Evolutionary conservation across 2,888 invertebrate genomes (phyloP).

Genomic region (Cryptus armator): DNA sequence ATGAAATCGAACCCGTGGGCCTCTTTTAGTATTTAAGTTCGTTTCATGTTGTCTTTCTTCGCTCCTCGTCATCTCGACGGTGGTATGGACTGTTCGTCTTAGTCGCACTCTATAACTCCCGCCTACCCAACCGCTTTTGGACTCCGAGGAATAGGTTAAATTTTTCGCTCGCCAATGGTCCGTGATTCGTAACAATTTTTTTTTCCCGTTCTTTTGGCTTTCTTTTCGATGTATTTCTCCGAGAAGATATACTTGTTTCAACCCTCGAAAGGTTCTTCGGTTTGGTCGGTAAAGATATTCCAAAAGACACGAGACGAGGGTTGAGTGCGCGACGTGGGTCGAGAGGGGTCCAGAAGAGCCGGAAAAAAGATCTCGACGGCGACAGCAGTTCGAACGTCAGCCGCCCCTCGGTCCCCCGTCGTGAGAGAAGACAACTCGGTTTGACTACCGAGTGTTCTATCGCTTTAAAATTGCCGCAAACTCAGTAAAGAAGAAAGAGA

Average conservation of each 20-base stretch:
- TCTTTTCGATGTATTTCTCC: not conserved
- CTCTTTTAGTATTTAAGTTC: conserved; percentile 12
- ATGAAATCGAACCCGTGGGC: conserved; percentile 13
- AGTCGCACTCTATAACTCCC: not conserved
- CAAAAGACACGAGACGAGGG: not conserved
- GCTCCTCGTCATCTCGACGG: not conserved
- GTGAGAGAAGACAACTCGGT: not conserved
- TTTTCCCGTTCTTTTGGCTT: not conserved
- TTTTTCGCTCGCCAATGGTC: conserved; percentile 32
- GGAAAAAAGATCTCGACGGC: conserved; percentile 6
- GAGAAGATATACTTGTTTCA: conserved; percentile 21
- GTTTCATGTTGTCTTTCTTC: not conserved
- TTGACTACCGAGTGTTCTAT: conserved; percentile 6
- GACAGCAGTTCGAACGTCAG: conserved; percentile 12
- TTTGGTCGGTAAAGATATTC: conserved; percentile 27
- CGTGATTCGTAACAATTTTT: conserved; percentile 19
- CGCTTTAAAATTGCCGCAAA: conserved; percentile 15
- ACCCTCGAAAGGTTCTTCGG: conserved; percentile 5
- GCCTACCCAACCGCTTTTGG: not conserved
- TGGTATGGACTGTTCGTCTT: not conserved
- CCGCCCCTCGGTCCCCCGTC: not conserved
- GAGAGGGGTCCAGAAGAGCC: not conserved
- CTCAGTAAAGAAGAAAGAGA: not conserved
- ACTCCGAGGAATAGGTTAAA: not conserved
- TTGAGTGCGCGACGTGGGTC: conserved; percentile 28